Percentiles rank a stretch among this genome's conserved stretches.
These are phyloP conservation scores for Trichomalopsis sarcophagae DNA, from an alignment of 1,140 invertebrate species.

Conservation along the genomic window DNA sequence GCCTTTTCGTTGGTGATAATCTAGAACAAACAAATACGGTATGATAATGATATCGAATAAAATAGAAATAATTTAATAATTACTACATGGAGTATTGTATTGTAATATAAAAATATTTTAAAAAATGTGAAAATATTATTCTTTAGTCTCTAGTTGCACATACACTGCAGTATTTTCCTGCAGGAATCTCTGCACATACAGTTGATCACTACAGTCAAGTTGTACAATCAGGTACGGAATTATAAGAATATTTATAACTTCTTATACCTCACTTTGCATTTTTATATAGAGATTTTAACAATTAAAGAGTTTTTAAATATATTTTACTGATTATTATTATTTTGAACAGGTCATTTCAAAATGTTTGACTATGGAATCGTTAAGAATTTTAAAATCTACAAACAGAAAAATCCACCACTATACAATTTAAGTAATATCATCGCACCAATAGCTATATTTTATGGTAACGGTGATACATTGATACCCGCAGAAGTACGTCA, in stretches of 20 bases:
- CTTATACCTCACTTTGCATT: no score
- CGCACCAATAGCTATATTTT: conserved; percentile 79
- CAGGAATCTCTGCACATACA: conserved; percentile 76
- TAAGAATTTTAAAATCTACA: conserved; percentile 75
- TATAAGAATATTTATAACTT: no score
- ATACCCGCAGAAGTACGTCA: conserved; percentile 61
- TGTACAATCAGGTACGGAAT: conserved; percentile 56
- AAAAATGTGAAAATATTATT: background rate
- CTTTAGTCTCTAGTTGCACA: conserved; percentile 63
- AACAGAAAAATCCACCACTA: conserved; percentile 72
- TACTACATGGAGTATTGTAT: no score
- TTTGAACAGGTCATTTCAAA: conserved; percentile 63
- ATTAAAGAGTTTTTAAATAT: no score
- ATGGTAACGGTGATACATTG: conserved; percentile 71
- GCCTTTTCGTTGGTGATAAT: conserved; percentile 75
- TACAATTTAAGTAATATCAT: conserved; percentile 78
- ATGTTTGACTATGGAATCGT: conserved; percentile 75
- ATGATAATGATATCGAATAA: no score
- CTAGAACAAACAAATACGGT: conserved; percentile 72
- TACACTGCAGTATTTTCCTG: conserved; percentile 71
- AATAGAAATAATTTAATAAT: no score
- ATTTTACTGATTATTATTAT: no score
- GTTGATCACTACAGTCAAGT: conserved; percentile 72
- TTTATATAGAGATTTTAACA: no score
- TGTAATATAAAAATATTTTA: background rate